A percentile compares a stretch with the other conserved stretches of the same genome.
phyloP scores from a whole-genome alignment of 2,797 vertebrate genomes.

The Pempheris klunzingeri region DNA sequence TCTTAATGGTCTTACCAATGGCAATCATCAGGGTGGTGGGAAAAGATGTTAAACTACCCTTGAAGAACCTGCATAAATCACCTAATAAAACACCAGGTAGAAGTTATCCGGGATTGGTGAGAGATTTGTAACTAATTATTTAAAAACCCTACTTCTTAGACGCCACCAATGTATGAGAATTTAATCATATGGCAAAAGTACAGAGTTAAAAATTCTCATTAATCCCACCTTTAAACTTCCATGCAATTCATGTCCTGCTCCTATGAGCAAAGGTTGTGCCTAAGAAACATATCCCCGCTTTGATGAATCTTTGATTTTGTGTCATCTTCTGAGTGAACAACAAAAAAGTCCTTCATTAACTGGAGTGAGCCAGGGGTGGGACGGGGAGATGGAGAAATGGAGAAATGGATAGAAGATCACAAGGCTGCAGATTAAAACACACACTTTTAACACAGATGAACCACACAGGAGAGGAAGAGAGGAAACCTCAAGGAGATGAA shows the following conservation, averaged over 20 bases:
- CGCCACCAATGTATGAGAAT: not conserved
- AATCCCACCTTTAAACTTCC: conserved; percentile 23
- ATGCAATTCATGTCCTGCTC: conserved; percentile 13
- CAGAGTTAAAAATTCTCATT: not conserved
- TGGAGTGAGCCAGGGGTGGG: conserved; percentile 32
- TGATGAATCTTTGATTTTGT: conserved; percentile 71
- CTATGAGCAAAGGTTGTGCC: conserved; percentile 22
- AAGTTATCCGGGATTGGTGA: not conserved
- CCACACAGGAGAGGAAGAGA: conserved; percentile 41
- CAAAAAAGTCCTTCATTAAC: conserved; percentile 61
- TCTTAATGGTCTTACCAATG: conserved; percentile 20
- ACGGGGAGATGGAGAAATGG: conserved; percentile 28
- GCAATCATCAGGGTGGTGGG: conserved; percentile 7
- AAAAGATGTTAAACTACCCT: conserved; percentile 26
- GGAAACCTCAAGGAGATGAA: conserved; percentile 70
- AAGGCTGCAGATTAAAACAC: conserved; percentile 61
- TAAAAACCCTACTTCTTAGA: not conserved
- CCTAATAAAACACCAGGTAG: not conserved
- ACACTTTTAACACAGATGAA: conserved; percentile 48
- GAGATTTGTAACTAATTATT: conserved; percentile 14
- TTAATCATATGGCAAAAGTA: conserved; percentile 14
- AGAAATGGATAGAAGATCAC: conserved; percentile 53
- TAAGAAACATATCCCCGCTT: conserved; percentile 41
- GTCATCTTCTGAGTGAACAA: conserved; percentile 55
- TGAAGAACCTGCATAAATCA: conserved; percentile 20